Percentiles rank a stretch among this genome's conserved stretches.
phyloP scores from a whole-genome alignment of 2,113 vertebrate species.

The Sterrhoptilus dennistouni region DNA sequence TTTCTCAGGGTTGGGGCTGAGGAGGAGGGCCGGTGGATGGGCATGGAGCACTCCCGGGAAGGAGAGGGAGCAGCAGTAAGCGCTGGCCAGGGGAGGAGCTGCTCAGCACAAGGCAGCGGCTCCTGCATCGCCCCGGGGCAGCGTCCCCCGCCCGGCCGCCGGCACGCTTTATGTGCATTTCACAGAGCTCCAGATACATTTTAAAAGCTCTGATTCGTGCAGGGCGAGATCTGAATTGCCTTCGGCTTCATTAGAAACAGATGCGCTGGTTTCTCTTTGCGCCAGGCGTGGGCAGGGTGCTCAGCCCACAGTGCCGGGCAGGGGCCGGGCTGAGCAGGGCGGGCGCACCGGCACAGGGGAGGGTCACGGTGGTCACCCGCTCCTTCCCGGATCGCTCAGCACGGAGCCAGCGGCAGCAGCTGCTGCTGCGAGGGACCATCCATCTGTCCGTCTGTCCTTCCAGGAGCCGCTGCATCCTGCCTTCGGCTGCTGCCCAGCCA shows the following conservation, averaged over 20 bases:
- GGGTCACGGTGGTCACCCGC: rapidly evolving
- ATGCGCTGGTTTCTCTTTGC: neutral
- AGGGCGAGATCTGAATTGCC: neutral
- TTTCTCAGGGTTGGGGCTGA: neutral
- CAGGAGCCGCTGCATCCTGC: neutral
- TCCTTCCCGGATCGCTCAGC: neutral
- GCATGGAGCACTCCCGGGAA: rapidly evolving
- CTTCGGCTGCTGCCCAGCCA: neutral
- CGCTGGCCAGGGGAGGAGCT: neutral
- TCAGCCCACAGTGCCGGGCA: neutral
- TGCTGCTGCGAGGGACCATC: neutral
- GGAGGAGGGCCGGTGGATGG: neutral
- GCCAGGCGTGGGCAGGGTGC: neutral
- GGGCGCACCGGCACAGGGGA: neutral
- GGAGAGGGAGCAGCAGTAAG: neutral
- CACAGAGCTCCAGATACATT: neutral
- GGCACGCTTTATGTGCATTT: neutral
- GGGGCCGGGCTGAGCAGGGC: neutral
- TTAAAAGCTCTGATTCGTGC: neutral
- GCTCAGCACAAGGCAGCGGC: neutral
- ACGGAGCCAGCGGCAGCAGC: neutral
- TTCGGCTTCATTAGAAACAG: constrained; percentile 6
- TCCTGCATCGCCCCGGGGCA: neutral
- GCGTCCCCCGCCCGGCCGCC: neutral
- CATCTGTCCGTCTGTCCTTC: rapidly evolving